Evolutionary conservation across 2,888 invertebrate species (phyloP).

Genomic region (Euzophera pinguis): DNA sequence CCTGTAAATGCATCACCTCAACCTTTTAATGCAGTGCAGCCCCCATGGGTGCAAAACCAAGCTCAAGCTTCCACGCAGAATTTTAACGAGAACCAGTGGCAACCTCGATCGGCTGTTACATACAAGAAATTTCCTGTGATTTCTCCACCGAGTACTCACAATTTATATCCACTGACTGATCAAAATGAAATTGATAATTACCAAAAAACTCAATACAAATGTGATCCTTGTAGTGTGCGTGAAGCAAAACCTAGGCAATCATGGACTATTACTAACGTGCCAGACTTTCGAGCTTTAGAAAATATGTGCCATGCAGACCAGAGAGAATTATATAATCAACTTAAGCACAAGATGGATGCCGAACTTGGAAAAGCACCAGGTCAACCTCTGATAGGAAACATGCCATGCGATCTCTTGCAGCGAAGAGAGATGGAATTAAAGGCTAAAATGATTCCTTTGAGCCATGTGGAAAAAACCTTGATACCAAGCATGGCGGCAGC

Average conservation of each 20-base stretch:
- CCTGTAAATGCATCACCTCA: conserved; percentile 63
- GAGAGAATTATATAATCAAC: conserved; percentile 63
- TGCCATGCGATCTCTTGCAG: conserved; percentile 62
- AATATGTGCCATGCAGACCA: conserved; percentile 67
- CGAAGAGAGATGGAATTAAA: conserved; percentile 69
- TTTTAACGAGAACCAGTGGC: conserved; percentile 66
- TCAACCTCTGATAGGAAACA: conserved; percentile 54
- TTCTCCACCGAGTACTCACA: conserved; percentile 58
- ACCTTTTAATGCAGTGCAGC: conserved; percentile 62
- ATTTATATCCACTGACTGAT: conserved; percentile 62
- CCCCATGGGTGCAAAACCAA: conserved; percentile 69
- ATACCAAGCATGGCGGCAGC: conserved; percentile 69
- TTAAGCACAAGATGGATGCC: conserved; percentile 72
- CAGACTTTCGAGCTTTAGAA: conserved; percentile 65
- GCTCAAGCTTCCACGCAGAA: conserved; percentile 48
- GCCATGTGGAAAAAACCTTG: conserved; percentile 68
- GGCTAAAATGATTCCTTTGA: conserved; percentile 74
- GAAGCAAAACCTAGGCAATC: conserved; percentile 71
- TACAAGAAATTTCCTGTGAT: conserved; percentile 68
- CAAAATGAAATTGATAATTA: conserved; percentile 59
- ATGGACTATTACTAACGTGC: conserved; percentile 73
- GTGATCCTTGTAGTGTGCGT: conserved; percentile 60
- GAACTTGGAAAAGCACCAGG: conserved; percentile 70
- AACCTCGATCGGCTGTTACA: conserved; percentile 52
- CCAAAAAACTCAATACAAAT: conserved; percentile 63